phyloP scores from a whole-genome alignment of 1,140 invertebrate species.

The Euwallacea fornicatus region DNA sequence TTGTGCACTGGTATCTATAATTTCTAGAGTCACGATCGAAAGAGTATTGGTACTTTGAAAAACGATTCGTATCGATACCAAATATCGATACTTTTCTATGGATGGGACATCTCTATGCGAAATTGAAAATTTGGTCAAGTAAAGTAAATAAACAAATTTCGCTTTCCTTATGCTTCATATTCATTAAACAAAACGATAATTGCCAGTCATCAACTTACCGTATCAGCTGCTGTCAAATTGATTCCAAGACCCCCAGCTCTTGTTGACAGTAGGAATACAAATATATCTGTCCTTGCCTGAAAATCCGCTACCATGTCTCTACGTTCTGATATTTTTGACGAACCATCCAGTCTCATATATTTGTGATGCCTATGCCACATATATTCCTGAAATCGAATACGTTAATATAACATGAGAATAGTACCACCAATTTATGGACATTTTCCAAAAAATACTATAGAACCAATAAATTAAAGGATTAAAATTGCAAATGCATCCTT shows the following conservation, averaged over 20 bases:
- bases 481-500: not conserved
- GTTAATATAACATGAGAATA: not conserved
- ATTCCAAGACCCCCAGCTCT: slow-evolving; percentile 97
- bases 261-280: slow-evolving; percentile 95
- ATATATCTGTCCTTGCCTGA: slow-evolving; percentile 86
- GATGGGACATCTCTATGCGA: not conserved
- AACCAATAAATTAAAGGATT: not conserved
- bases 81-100: too few relatives aligned
- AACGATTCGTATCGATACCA: not conserved
- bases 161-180: too few relatives aligned
- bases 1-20: too few relatives aligned
- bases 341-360: slow-evolving; percentile 90
- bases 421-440: not conserved
- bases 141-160: slow-evolving; percentile 1
- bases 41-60: too few relatives aligned
- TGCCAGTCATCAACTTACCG: slow-evolving; percentile 64
- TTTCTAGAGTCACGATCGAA: too few relatives aligned
- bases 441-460: not conserved
- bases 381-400: slow-evolving; percentile 69
- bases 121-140: not conserved
- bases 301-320: slow-evolving; percentile 94
- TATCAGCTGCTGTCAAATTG: slow-evolving; percentile 97
- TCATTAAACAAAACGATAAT: not conserved
- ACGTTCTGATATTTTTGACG: slow-evolving; percentile 88
- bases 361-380: slow-evolving; percentile 92